A percentile compares a stretch with the other conserved stretches of the same genome.
These are phyloP conservation scores for Gastrophryne carolinensis DNA, from an alignment of 2,797 vertebrate genomes.

Conservation along the genomic window DNA sequence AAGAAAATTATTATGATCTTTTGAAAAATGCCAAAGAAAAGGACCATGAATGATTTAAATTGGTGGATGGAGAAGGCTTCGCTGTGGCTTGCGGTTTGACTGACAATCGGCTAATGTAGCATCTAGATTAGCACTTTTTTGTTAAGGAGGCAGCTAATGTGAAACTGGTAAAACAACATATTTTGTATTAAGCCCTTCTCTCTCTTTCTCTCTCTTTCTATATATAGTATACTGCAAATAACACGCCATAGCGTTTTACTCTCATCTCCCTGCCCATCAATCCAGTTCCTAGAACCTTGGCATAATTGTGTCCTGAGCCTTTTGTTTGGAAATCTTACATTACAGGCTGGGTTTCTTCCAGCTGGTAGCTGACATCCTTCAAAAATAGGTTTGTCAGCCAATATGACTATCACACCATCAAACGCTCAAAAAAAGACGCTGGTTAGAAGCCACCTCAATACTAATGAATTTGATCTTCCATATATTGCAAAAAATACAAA, in stretches of 20 bases:
- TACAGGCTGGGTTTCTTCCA: neutral
- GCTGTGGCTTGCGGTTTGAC: slow-evolving; percentile 90
- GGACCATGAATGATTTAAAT: slow-evolving; percentile 99
- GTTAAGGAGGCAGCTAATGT: slow-evolving; percentile 77
- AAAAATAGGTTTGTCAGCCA: neutral
- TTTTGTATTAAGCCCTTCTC: slow-evolving; percentile 30
- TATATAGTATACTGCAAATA: slow-evolving; percentile 66
- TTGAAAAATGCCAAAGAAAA: slow-evolving; percentile 99
- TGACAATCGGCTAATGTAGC: slow-evolving; percentile 91
- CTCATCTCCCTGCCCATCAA: neutral
- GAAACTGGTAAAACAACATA: slow-evolving; percentile 73
- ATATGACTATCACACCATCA: slow-evolving; percentile 10
- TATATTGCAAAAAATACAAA: neutral
- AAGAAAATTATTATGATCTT: slow-evolving; percentile 99
- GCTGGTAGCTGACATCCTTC: slow-evolving; percentile 1
- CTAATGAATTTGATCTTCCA: too few relatives aligned
- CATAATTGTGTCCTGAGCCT: neutral
- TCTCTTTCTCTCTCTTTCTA: slow-evolving; percentile 59
- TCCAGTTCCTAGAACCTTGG: neutral
- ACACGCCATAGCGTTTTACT: slow-evolving; percentile 18
- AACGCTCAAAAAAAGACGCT: neutral
- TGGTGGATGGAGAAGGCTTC: slow-evolving; percentile 98
- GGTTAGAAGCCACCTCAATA: neutral
- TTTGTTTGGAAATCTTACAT: slow-evolving; percentile 5
- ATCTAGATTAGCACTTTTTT: slow-evolving; percentile 96